phyloP scores from a whole-genome alignment of 2,888 invertebrate species.

The Sarcophaga subvicina region DNA sequence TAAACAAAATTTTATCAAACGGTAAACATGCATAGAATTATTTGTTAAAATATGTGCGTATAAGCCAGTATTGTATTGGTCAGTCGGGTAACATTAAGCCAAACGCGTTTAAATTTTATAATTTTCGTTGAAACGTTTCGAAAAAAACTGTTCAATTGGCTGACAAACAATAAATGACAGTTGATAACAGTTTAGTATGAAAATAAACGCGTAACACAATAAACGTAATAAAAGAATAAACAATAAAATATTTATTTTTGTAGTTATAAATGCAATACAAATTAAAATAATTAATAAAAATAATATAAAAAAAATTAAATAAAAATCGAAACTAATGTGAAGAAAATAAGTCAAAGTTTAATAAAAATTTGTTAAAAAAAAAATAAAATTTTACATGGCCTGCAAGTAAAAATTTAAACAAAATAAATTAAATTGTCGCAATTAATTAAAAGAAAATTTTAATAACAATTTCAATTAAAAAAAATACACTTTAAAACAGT shows the following conservation, averaged over 20 bases:
- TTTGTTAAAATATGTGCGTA: too few relatives aligned
- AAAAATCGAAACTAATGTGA: not conserved
- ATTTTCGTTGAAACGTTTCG: constrained; percentile 25
- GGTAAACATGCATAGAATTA: too few relatives aligned
- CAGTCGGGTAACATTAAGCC: constrained; percentile 44
- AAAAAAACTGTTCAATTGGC: constrained; percentile 29
- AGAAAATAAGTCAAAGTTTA: not conserved
- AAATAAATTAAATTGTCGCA: constrained; percentile 24
- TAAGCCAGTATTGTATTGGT: not conserved
- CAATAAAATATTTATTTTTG: not conserved
- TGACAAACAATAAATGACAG: constrained; percentile 59
- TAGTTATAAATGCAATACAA: not conserved
- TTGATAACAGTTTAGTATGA: constrained; percentile 64
- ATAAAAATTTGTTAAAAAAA: not conserved
- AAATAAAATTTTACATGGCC: not conserved
- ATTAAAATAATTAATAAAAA: constrained; percentile 15
- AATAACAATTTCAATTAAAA: constrained; percentile 9
- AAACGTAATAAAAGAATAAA: constrained; percentile 34
- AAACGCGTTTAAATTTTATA: constrained; percentile 60
- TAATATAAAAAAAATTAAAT: constrained; percentile 1
- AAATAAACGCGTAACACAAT: constrained; percentile 65
- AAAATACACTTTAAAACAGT: constrained; percentile 8
- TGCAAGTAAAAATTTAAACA: not conserved
- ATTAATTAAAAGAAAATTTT: constrained; percentile 9
- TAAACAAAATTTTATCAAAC: too few relatives aligned